Base-by-base conservation (phyloP, 2,888 invertebrate genomes). In the Parnassius orleans region DNA sequence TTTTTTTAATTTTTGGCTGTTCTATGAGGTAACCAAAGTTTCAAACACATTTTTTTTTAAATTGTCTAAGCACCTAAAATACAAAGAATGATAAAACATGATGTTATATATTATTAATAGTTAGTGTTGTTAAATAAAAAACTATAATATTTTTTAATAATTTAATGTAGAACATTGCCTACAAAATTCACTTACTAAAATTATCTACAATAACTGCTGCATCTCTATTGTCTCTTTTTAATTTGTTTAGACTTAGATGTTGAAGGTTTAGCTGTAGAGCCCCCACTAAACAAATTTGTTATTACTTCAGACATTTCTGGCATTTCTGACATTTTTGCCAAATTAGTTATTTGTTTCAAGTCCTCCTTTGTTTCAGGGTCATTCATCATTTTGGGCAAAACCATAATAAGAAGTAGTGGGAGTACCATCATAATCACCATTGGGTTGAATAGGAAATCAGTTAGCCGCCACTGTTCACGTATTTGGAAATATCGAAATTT, bases 351-450 rank as follows among this genome's bases (percentile, higher is more conserved):
- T 79, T 98, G 98, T 86, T 98, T 97, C 92, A 98, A 95, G 87
- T 98, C 98, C 87, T 98, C 98, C 80, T 98, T 97, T 2, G 99
- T 97, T 83, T 99, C 98, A 5, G 99, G 98, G 87, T 99, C 99
- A 79, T 98, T 98, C 95, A 99, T 97, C 94, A 99, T 95, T 85
- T 98, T 98, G 0, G 99, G 98, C 75, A 99, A 86, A 66, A 99
- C 93, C 95, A 98, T 96, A 72, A 99, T 96, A 9, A 99, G 90
- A 5, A 98, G 80, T 43, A 99, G 88, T 0, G 99, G 99, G 68
- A 99, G 83, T 24, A 99, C 94, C 98, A 99, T 99, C 97, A 99
- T 99, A 66, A 99, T 93, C 7, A 99, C 97, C 98, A 99, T 99
- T 2, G 99, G 99, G 84, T 97, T 98, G 84, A 98, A 96, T 44